Base-by-base conservation (phyloP, 2,888 invertebrate genomes). In the Bhutanitis thaidina region DNA sequence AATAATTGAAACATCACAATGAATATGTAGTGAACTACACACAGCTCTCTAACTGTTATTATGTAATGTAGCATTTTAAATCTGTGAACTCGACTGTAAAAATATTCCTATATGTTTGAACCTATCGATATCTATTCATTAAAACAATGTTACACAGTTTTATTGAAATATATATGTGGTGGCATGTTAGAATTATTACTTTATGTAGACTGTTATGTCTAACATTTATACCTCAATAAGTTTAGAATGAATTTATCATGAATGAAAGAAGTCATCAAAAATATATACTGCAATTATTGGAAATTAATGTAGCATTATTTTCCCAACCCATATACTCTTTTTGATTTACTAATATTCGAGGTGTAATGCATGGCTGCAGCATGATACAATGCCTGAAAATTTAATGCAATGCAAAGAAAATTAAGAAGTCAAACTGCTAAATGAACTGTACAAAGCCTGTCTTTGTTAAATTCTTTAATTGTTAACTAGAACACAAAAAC, bases 191-290 rank as follows among this genome's bases (percentile, higher is more conserved):
- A 70, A 76, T 64, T 72, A 73, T 65, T 82, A 79, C 76, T 77
- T 71, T 62, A 70, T 74, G 78, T 80, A 79, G 77, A 77, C 75
- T 77, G 43, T 70, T 79, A 77, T 81, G 82, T 81, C 85, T 84
- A 77, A 71, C 78, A 77, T 77, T 79, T 80, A 77, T 88, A 88
- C 87, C 87, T 87, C 87, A 88, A 79, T 85, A 85, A 79, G 79
- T 83, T 84, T 81, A 84, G 75, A 79, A 77, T 77, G 75, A 80
- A 78, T 83, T 80, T 80, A 82, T 83, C 20, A 20, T 20, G 20
- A 20, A 20, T 2, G 5, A 20, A 20, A 3, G 20, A 20, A 3
- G 78, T 85, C 77, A 84, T 82, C 71, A 77, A 78, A 77, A 78
- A 84, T 81, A 85, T 68, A 65, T 82, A 80, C 77, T 80, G 76